These are phyloP conservation scores for Eulemur coronatus DNA, from an alignment of 2,797 vertebrate species.

Conservation along the genomic window DNA sequence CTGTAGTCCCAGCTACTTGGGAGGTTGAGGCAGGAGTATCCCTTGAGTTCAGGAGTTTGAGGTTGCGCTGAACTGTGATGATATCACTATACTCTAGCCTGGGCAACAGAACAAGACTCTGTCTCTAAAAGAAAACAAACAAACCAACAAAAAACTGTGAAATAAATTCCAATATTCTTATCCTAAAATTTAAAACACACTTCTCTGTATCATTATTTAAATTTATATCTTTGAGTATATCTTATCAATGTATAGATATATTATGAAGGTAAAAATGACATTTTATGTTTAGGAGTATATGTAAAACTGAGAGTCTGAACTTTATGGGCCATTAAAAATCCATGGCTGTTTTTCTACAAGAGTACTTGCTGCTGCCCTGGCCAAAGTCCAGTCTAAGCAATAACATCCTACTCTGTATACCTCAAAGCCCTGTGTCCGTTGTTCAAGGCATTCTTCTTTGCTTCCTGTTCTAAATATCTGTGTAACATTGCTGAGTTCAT, in stretches of 20 bases:
- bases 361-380: neutral
- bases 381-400: conserved; percentile 42
- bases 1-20: neutral
- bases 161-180: conserved; percentile 18
- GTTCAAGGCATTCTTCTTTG: conserved; percentile 47
- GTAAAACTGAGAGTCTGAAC: neutral
- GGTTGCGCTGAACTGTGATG: neutral
- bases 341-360: neutral
- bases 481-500: conserved; percentile 28
- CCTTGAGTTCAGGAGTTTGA: neutral
- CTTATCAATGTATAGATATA: neutral
- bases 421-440: neutral
- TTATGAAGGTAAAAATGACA: neutral
- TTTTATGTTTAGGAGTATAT: conserved; percentile 22
- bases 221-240: neutral
- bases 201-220: neutral
- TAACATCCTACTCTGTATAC: conserved; percentile 24
- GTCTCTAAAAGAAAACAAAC: neutral
- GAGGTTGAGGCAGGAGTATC: neutral
- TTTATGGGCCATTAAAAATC: conserved; percentile 24
- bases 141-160: neutral
- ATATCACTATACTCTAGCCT: neutral
- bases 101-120: neutral
- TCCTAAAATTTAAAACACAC: conserved; percentile 23
- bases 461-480: conserved; percentile 60